Base-by-base conservation (phyloP, 1,140 invertebrate genomes). In the Trigoniulus corallinus region DNA sequence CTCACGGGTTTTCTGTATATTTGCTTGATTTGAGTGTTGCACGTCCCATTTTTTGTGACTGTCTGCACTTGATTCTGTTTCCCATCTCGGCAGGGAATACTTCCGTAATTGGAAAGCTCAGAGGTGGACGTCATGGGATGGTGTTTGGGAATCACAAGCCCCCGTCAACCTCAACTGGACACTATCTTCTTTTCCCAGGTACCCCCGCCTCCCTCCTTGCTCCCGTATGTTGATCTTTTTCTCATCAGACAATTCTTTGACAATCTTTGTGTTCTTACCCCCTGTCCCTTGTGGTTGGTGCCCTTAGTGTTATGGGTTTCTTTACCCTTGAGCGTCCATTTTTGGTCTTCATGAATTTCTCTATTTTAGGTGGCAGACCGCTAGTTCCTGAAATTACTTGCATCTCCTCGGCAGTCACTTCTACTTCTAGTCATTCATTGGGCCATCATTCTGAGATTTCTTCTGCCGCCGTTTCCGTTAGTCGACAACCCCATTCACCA, bases 121-220 rank as follows among this genome's bases (percentile, higher is more conserved):
- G 72, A 67, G 76, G 75, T 59, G 75, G 75, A 68, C 72, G 75
- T 62, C 75, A 78, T 68, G 75, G 75, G 64, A 78, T 78, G 75
- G 74, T 78, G 57, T 76, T 77, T 73, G 74, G 71, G 66, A 72
- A 74, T 61, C 66, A 72, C 62, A 67, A 70, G 56, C 64, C 68
- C 54, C 65, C 29, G 26, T 18, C 47, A 47, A 7, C 29, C 7
- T 34, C 29, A 7, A 15, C n/a, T n/a, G n/a, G n/a, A n/a, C n/a
- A n/a, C n/a, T n/a, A n/a, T n/a, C n/a, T n/a, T n/a, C n/a, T n/a
- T n/a, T n/a, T n/a, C n/a, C n/a, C n/a, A n/a, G n/a, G n/a, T n/a
- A n/a, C n/a, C n/a, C n/a, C n/a, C n/a, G n/a, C n/a, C n/a, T n/a
- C n/a, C n/a, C n/a, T n/a, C n/a, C n/a, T n/a, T n/a, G n/a, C n/a